Evolutionary conservation across 1,140 invertebrate species (phyloP).

Genomic region (Apis cerana): DNA sequence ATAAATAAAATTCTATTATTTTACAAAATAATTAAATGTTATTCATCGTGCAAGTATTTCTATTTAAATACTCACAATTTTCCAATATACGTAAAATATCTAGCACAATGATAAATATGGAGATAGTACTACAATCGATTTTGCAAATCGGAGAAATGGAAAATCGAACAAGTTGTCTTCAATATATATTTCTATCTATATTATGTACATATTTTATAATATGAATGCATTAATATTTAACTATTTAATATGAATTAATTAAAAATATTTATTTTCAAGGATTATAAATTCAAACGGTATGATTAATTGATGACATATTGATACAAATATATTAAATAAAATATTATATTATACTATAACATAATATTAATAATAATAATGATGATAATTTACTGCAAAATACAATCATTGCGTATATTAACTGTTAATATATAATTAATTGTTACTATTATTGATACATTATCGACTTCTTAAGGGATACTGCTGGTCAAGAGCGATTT

Average conservation of each 20-base stretch:
- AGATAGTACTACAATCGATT: neutral
- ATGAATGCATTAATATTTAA: no score
- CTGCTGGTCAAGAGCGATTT: slow-evolving; percentile 87
- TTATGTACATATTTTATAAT: no score
- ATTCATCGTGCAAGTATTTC: neutral
- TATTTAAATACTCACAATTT: neutral
- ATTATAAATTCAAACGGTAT: neutral
- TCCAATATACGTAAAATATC: neutral
- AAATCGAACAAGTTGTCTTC: neutral
- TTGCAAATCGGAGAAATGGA: neutral
- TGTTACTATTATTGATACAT: slow-evolving; percentile 16
- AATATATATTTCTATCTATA: neutral
- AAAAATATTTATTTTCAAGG: neutral
- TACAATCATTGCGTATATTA: neutral
- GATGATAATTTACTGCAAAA: neutral
- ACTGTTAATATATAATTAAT: neutral
- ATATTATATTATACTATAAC: neutral
- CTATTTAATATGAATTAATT: neutral
- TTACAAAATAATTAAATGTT: no score
- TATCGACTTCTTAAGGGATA: slow-evolving; percentile 79
- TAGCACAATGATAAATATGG: neutral
- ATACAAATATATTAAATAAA: neutral
- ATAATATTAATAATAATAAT: neutral
- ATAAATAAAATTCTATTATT: no score
- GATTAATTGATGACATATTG: neutral